These are phyloP conservation scores for Luidia sarsii DNA, from an alignment of 53 echinoderm and acorn worm genomes.

Conservation along the genomic window DNA sequence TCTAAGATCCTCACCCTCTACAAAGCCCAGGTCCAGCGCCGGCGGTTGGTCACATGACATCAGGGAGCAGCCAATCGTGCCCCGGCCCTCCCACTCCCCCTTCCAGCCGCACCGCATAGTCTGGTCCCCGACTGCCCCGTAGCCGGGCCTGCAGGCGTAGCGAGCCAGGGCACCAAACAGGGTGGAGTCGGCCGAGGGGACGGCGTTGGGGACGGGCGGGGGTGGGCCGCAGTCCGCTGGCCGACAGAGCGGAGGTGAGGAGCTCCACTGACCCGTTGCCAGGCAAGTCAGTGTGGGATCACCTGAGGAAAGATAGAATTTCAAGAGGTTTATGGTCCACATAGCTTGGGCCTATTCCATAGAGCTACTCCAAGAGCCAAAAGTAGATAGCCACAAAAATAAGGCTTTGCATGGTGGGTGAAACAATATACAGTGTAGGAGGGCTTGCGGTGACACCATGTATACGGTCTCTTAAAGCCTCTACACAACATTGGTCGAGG, in stretches of 20 bases:
- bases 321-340: background rate
- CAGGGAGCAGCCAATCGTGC: constrained; percentile 36
- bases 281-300: constrained; percentile 53
- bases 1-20: constrained; percentile 57
- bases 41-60: constrained; percentile 50
- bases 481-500: too few species aligned
- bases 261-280: constrained; percentile 66
- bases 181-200: constrained; percentile 7
- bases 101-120: constrained; percentile 47
- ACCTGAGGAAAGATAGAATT: constrained; percentile 15
- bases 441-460: too few species aligned
- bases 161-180: constrained; percentile 38
- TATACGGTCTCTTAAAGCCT: too few species aligned
- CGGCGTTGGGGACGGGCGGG: constrained; percentile 51
- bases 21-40: constrained; percentile 32
- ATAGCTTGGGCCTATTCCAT: background rate
- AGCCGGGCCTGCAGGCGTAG: constrained; percentile 73
- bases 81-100: constrained; percentile 59
- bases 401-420: too few species aligned
- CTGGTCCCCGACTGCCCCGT: constrained; percentile 26
- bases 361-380: too few species aligned
- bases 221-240: constrained; percentile 70
- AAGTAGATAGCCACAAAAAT: too few species aligned
- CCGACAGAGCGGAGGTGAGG: constrained; percentile 44
- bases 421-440: too few species aligned